Conservation (phyloP, 2,888 invertebrate species). For the Aleiodes alternator region DNA sequence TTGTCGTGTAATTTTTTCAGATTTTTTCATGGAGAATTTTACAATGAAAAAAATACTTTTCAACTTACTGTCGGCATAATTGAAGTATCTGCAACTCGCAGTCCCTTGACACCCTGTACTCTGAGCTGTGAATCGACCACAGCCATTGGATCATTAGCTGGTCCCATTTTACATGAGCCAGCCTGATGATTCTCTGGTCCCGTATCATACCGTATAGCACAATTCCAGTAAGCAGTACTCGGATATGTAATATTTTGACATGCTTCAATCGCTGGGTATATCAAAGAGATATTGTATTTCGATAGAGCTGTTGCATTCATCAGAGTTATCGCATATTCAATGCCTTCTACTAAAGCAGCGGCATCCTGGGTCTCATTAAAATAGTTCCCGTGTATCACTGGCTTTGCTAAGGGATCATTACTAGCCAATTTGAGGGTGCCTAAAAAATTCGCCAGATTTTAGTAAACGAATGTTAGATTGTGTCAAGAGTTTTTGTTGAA, state of each 20-base stretch:
- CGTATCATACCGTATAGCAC: constrained; percentile 83
- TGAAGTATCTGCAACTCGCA: constrained; percentile 79
- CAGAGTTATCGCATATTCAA: constrained; percentile 79
- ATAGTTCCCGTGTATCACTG: constrained; percentile 88
- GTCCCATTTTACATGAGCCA: constrained; percentile 90
- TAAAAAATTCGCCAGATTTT: constrained; percentile 44
- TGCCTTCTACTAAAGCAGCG: constrained; percentile 80
- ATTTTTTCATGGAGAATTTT: too few species aligned
- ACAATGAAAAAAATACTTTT: background rate
- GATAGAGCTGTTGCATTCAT: constrained; percentile 77
- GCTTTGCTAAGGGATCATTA: constrained; percentile 82
- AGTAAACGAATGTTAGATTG: background rate
- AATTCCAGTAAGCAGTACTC: constrained; percentile 85
- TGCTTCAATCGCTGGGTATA: constrained; percentile 60
- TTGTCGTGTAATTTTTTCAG: too few species aligned
- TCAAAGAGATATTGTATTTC: constrained; percentile 66
- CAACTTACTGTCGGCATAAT: constrained; percentile 78
- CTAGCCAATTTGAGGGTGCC: constrained; percentile 77
- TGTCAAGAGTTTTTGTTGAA: background rate
- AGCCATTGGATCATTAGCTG: constrained; percentile 82
- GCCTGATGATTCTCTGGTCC: constrained; percentile 90
- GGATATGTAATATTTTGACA: constrained; percentile 73
- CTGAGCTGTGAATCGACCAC: constrained; percentile 84
- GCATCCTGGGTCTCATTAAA: constrained; percentile 82
- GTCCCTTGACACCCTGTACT: constrained; percentile 80